Percentiles rank a stretch among this genome's conserved stretches.
These are phyloP conservation scores for Perizoma flavofasciatum DNA, from an alignment of 2,888 invertebrate genomes.

Conservation along the genomic window DNA sequence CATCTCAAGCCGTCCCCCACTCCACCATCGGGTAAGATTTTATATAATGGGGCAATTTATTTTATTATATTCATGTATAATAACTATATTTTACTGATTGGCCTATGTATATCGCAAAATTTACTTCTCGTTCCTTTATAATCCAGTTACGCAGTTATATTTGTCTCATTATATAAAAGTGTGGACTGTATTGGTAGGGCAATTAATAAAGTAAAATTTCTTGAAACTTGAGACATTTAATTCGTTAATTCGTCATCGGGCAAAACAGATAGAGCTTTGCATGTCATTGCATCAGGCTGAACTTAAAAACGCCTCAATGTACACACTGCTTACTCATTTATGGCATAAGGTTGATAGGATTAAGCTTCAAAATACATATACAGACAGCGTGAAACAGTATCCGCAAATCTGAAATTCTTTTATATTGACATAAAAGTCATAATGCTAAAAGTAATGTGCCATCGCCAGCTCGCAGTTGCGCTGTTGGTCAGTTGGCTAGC, in stretches of 20 bases:
- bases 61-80: slow-evolving; percentile 2
- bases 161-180: slow-evolving; percentile 44
- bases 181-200: not conserved
- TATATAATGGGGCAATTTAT: slow-evolving; percentile 42
- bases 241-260: too few relatives aligned
- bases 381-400: too few relatives aligned
- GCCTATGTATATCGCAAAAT: slow-evolving; percentile 46
- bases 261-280: too few relatives aligned
- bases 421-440: slow-evolving; percentile 4
- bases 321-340: slow-evolving; percentile 15
- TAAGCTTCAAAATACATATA: too few relatives aligned
- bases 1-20: slow-evolving; percentile 46
- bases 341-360: not conserved
- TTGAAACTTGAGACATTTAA: too few relatives aligned
- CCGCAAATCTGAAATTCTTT: too few relatives aligned
- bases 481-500: slow-evolving; percentile 52
- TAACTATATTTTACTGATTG: slow-evolving; percentile 34
- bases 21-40: slow-evolving; percentile 56
- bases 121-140: not conserved
- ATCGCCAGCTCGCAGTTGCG: slow-evolving; percentile 35
- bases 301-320: too few relatives aligned
- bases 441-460: slow-evolving; percentile 37
- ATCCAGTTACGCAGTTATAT: slow-evolving; percentile 16
- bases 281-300: too few relatives aligned
- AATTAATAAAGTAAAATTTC: too few relatives aligned